Evolutionary conservation across 2,113 vertebrate genomes (phyloP), one percentile per base, ranked within the genome.

Genomic region (Etheostoma cragini): DNA sequence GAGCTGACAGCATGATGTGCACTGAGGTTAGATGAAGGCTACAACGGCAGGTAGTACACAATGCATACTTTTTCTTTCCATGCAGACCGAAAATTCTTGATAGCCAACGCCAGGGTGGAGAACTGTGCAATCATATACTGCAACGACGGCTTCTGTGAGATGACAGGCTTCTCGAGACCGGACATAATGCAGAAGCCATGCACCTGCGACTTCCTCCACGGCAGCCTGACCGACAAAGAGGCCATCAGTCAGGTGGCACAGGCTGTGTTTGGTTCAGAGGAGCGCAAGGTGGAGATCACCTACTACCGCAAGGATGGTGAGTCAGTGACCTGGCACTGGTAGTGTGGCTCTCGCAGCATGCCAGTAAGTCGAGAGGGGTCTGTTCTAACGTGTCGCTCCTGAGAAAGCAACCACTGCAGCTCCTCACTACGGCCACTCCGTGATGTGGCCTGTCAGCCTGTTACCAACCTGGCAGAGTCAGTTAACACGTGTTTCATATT

Each of bases 71-170:
- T 58, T 63, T 93, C 63, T 92, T 93, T 42, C 81, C 91, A 83
- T 85, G 87, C 94, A 99, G 98, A 99, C 95, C 97, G 98, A 93
- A 99, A 98, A 96, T 99, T 99, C 95, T 95, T 99, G 85, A 99
- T 99, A 94, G 98, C 98, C 94, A 99, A 99, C 92, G 98, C 98
- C 80, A 96, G 98, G 91, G 98, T 98, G 74, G 95, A 98, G 94
- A 99, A 99, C 81, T 99, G 98, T 94, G 98, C 98, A 13, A 99
- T 99, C 92, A 99, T 99, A 89, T 99, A 99, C 94, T 99, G 98
- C 96, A 99, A 99, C 66, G 98, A 99, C 75, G 97, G 96, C 73
- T 99, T 99, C 95, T 99, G 98, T 75, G 98, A 99, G 95, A 98
- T 99, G 98, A 99, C 98, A 0, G 98, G 98, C 70, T 99, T 98